phyloP scores from a whole-genome alignment of 2,888 invertebrate species.

The Archips xylosteana region DNA sequence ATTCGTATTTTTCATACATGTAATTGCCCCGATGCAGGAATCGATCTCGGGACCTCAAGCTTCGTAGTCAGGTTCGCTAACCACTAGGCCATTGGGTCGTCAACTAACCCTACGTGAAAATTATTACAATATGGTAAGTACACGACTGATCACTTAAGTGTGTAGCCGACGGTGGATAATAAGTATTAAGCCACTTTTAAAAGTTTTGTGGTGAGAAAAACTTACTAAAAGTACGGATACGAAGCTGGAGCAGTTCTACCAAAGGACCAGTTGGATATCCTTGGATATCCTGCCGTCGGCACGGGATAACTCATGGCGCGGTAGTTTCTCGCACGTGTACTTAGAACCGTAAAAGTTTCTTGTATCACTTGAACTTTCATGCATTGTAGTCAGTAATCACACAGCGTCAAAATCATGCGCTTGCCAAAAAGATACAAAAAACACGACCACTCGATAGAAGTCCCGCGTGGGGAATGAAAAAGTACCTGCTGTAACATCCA shows the following conservation, averaged over 20 bases:
- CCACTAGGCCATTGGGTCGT: too few species aligned
- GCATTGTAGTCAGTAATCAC: conserved; percentile 23
- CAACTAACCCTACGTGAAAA: not conserved
- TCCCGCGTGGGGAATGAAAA: conserved; percentile 18
- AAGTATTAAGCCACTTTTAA: not conserved
- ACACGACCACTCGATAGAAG: conserved; percentile 16
- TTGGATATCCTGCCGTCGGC: conserved; percentile 5
- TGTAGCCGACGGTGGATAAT: too few species aligned
- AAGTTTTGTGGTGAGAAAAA: not conserved
- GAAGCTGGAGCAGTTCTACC: not conserved
- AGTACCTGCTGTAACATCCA: not conserved
- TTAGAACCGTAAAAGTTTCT: not conserved
- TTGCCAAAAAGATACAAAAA: conserved; percentile 3
- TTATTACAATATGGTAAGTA: not conserved
- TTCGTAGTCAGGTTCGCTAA: too few species aligned
- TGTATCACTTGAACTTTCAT: conserved; percentile 5
- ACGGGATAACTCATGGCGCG: conserved; percentile 23
- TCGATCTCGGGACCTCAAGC: too few species aligned
- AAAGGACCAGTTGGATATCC: conserved; percentile 6
- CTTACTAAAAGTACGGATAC: conserved; percentile 17
- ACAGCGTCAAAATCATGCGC: conserved; percentile 8
- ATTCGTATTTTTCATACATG: too few species aligned
- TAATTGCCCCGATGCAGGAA: too few species aligned
- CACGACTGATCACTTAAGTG: too few species aligned
- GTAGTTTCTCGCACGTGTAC: conserved; percentile 19